Evolutionary conservation across 2,888 invertebrate genomes (phyloP), one percentile per base, ranked within the genome.

Genomic region (Hedya salicella): DNA sequence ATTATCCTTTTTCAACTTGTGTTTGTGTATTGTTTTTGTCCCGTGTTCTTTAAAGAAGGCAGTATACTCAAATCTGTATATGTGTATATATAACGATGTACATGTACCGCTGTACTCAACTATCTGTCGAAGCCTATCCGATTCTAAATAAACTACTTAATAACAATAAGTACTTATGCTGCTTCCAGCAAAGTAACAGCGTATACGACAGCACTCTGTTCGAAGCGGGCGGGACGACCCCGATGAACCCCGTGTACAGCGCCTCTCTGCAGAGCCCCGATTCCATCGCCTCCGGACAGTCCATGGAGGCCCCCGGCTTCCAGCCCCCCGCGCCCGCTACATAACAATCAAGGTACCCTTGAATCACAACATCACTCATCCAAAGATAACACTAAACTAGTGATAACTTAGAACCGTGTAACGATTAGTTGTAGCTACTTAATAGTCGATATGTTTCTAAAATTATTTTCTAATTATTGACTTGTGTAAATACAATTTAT

Each of bases 141-240:
- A n/a, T n/a, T n/a, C n/a, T n/a, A n/a, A n/a, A n/a, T n/a, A n/a
- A n/a, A n/a, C n/a, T n/a, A n/a, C n/a, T n/a, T n/a, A n/a, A n/a
- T n/a, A 36, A 36, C 9, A 0, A 6, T 19, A 14, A 17, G 11
- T 11, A 19, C 25, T 25, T 19, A 48, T 48, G 6, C 21, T 30
- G n/a, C n/a, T 78, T 74, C 44, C 77, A 87, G 86, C 90, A 95
- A 95, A 95, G 94, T 77, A 95, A 95, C 91, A 95, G 95, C 80
- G 94, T 95, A 67, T 95, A 95, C 81, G 95, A 95, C 85, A 95
- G 95, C 78, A 95, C 95, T 63, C 92, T 95, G 71, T 95, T 95
- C 84, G 95, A 95, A 79, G 94, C 93, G 19, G 94, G 94, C 62
- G 94, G 94, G 70, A 88, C 93, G 4, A 94, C 95, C 1, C 95